Percentiles rank a stretch among this genome's conserved stretches.
Evolutionary conservation across 2,113 vertebrate genomes (phyloP).

Genomic region (Pundamilia nyererei): DNA sequence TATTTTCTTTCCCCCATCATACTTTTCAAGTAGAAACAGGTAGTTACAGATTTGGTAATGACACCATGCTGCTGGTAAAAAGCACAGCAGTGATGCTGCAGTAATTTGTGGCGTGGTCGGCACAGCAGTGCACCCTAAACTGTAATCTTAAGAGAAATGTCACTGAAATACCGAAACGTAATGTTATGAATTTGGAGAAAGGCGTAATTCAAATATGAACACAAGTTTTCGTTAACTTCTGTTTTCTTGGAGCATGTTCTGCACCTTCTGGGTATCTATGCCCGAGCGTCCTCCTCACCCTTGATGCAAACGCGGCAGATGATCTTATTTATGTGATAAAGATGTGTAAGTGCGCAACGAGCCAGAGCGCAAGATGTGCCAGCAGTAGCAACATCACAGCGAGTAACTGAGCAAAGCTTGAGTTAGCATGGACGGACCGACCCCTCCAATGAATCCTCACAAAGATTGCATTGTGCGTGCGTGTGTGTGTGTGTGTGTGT

Average conservation of each 20-base stretch:
- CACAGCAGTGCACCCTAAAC: not conserved
- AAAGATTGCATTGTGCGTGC: not conserved
- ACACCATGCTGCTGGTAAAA: not conserved
- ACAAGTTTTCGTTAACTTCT: not conserved
- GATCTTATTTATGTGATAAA: not conserved
- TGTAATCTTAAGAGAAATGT: not conserved
- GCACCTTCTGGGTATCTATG: not conserved
- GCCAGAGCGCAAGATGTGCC: not conserved
- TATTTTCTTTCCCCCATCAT: not conserved
- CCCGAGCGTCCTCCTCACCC: not conserved
- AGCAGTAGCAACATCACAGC: not conserved
- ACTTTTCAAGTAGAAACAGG: not conserved
- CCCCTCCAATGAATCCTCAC: not conserved
- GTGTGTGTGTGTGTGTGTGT: not conserved
- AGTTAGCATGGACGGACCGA: not conserved
- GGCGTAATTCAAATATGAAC: not conserved
- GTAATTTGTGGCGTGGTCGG: not conserved
- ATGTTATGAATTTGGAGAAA: not conserved
- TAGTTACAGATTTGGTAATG: not conserved
- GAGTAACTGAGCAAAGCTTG: not conserved
- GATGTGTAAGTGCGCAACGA: not conserved
- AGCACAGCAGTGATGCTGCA: not conserved
- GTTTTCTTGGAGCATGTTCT: not conserved
- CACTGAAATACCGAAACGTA: not conserved
- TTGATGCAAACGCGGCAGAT: not conserved